These are phyloP conservation scores for Bos javanicus DNA, from an alignment of 2,113 vertebrate genomes.

Conservation along the genomic window DNA sequence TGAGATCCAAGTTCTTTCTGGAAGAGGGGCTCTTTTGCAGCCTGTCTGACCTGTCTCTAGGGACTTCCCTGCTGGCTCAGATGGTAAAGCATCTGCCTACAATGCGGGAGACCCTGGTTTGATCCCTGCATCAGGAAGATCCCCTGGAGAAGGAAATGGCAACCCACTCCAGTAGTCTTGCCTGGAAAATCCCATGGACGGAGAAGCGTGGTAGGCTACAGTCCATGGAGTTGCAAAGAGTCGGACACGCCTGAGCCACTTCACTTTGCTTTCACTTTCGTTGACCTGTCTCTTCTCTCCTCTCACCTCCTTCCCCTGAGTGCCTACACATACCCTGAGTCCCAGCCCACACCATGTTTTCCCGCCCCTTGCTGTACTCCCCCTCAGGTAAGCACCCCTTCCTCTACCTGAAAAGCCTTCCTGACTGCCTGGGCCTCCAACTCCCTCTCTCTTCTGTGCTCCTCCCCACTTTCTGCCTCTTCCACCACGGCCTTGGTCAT, in stretches of 20 bases:
- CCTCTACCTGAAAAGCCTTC: background rate
- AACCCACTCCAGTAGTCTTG: too few relatives aligned
- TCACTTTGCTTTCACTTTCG: too few relatives aligned
- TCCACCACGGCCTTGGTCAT: accelerated
- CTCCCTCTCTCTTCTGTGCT: background rate
- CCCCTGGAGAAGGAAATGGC: too few relatives aligned
- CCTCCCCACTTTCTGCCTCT: background rate
- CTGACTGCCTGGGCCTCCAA: background rate
- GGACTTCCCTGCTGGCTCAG: too few relatives aligned
- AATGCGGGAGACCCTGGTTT: accelerated
- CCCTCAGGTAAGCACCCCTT: background rate
- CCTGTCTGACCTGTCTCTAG: background rate
- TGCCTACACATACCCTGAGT: background rate
- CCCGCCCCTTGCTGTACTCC: background rate
- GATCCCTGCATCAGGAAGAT: too few relatives aligned
- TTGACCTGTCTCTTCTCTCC: background rate
- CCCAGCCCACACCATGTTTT: background rate
- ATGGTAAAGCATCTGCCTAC: too few relatives aligned
- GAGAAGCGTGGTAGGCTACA: too few relatives aligned
- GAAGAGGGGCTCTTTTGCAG: background rate
- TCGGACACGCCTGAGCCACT: too few relatives aligned
- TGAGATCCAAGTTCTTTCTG: background rate
- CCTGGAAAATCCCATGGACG: too few relatives aligned
- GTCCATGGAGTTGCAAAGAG: too few relatives aligned
- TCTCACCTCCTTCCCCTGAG: too few relatives aligned